These are phyloP conservation scores for Gnathonemus echidnorhynchus DNA, from an alignment of 2,113 vertebrate genomes.

Conservation along the genomic window DNA sequence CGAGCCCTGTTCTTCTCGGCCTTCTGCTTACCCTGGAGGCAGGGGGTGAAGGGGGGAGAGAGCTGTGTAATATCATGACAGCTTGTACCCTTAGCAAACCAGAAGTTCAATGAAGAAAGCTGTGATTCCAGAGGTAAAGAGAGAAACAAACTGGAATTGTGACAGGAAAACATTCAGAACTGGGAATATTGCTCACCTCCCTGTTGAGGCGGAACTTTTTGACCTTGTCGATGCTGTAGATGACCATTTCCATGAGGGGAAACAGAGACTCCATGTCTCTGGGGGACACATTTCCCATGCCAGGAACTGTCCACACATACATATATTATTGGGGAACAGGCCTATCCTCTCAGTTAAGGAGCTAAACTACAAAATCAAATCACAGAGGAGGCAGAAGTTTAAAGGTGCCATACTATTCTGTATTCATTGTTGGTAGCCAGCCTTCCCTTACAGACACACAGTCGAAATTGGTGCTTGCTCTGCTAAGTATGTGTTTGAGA, in stretches of 20 bases:
- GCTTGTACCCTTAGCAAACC: background rate
- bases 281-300: slow-evolving; percentile 92
- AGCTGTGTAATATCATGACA: background rate
- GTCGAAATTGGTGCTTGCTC: background rate
- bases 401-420: background rate
- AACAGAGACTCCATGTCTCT: slow-evolving; percentile 96
- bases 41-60: background rate
- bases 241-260: slow-evolving; percentile 98
- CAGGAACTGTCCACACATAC: slow-evolving; percentile 73
- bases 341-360: background rate
- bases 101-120: background rate
- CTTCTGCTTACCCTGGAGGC: slow-evolving; percentile 83
- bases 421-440: background rate
- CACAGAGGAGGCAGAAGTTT: background rate
- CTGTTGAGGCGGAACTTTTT: slow-evolving; percentile 96
- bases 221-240: slow-evolving; percentile 95
- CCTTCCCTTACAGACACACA: too few relatives aligned
- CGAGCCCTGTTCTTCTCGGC: slow-evolving; percentile 91
- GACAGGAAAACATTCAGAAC: background rate
- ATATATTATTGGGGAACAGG: background rate
- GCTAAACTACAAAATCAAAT: background rate
- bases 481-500: background rate
- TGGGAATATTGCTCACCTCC: slow-evolving; percentile 66
- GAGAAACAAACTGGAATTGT: background rate
- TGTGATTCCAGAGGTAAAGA: background rate